Base-by-base conservation (phyloP, 1,140 invertebrate species). In the Neotoxoptera formosana region DNA sequence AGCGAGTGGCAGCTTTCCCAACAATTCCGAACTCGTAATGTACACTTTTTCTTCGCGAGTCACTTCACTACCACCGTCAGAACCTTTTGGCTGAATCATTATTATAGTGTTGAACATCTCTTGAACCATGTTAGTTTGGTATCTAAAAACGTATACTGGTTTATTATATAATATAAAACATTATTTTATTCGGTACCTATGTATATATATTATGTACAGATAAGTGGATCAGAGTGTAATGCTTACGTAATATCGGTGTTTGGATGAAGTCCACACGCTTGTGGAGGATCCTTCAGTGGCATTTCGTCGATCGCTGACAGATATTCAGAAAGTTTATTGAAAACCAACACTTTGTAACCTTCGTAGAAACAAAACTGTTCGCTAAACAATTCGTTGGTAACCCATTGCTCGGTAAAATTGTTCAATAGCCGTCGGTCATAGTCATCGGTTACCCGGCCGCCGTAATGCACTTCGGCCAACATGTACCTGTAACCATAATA, bases 391-490 rank as follows among this genome's bases (percentile, higher is more conserved):
- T 97, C 96, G 94, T 99, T 98, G 95, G 97, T 98, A 95, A 99
- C 98, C 98, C 98, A 99, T 0, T 96, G 96, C 94, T 96, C 96
- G 0, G 97, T 98, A 94, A 99, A 99, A 1, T 98, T 99, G 34
- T 97, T 98, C 9, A 99, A 95, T 20, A 99, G 95, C 91, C 98
- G 96, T 95, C 99, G 99, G 95, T 99, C 98, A 95, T 98, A 99
- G 95, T 99, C 98, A 95, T 99, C 99, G 1, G 99, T 99, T 0
- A 99, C 98, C 94, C 99, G 96, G 3, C 99, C 99, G 30, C 99
- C 99, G 95, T 99, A 99, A 95, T 99, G 98, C 94, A 99, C 98
- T 95, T 99, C 98, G 51, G 98, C 98, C 67, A 99, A 97, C 98
- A 99, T 99, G 94, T 99, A 99, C 94, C 99, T 98, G 89, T 90